Conservation (phyloP, 2,888 invertebrate species). For the Deroplatys truncata region DNA sequence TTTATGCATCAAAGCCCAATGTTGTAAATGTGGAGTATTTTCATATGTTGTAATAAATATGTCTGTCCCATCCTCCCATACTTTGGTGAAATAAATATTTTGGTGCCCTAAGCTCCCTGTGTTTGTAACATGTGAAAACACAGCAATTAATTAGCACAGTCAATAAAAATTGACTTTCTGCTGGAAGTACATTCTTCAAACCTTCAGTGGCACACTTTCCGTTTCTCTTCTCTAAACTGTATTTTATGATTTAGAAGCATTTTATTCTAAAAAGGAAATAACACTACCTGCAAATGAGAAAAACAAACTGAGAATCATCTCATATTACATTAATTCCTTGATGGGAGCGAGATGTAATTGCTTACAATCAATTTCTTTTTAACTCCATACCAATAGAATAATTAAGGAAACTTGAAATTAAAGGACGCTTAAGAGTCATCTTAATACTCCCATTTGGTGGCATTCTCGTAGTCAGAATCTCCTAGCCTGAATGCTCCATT, state of each 20-base stretch:
- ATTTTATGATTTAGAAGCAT: neutral
- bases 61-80: neutral
- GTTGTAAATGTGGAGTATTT: neutral
- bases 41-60: neutral
- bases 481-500: slow-evolving; percentile 86
- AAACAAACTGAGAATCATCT: neutral
- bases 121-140: too few relatives aligned
- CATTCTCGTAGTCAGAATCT: slow-evolving; percentile 68
- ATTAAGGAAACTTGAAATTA: neutral
- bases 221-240: neutral
- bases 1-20: neutral
- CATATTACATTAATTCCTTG: neutral
- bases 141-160: neutral
- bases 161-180: neutral
- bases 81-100: neutral
- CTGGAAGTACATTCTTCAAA: neutral
- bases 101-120: neutral
- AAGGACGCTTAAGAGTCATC: neutral
- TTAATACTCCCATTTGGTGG: slow-evolving; percentile 94
- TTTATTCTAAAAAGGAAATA: neutral
- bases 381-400: neutral
- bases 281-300: neutral
- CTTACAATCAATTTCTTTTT: neutral
- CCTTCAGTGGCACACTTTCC: neutral
- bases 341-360: neutral